Base-by-base conservation (phyloP, 2,797 vertebrate species). In the Eremophila alpestris region DNA sequence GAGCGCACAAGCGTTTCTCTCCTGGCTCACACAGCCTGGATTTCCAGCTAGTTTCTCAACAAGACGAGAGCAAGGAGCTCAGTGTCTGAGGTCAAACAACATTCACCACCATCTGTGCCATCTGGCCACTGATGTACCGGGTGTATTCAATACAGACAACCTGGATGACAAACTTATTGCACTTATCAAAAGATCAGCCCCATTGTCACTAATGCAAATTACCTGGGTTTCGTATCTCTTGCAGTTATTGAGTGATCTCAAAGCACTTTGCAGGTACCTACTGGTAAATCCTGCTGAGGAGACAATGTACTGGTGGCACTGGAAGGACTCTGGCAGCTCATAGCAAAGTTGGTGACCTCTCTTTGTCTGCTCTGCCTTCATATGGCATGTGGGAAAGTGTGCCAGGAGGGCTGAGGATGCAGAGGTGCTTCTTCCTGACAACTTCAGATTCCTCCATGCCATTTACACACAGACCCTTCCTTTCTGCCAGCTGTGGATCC, bases 61-160 rank as follows among this genome's bases (percentile, higher is more conserved):
- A 29, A 54, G 24, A 15, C 0, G 0, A 22, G 11, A 78, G 54
- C 51, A 36, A 81, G 86, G 46, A 16, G 0, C 70, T 48, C 77
- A 60, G 24, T 7, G 29, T 58, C 51, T 78, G 45, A 78, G 38
- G 4, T 79, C 51, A 69, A 58, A 36, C 19, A 20, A 10, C 9
- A 14, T 29, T 27, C 36, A 11, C 27, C 1, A 0, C 63, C 21
- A 16, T 32, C 63, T 49, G 56, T n/a, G 36, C 0, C 0, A 5
- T 32, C 45, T 63, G 67, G 23, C 36, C 19, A 5, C 70, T 21
- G 54, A 32, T 32, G 58, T 41, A 21, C 36, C 26, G 52, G 6
- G 20, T 21, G 7, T 15, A 9, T 10, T 41, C 68, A 68, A n/a
- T 36, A 38, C 10, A 13, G 52, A 8, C 24, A n/a, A 49, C 19